Evolutionary conservation across 2,113 vertebrate species (phyloP), one percentile per base, ranked within the genome.

Genomic region (Sitta europaea): DNA sequence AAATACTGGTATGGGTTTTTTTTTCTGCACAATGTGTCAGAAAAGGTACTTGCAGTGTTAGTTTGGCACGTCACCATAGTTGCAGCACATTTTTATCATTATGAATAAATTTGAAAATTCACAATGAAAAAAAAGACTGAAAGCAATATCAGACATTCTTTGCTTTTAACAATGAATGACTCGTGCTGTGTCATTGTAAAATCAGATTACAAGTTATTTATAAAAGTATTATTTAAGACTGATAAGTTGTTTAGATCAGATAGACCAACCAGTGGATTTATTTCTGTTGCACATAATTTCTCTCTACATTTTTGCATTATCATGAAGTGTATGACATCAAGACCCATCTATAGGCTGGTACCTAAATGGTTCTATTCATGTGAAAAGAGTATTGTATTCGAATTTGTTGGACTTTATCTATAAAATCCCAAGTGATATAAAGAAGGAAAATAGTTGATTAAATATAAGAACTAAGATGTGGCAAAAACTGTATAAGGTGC

Each of bases 1-100:
- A 82, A 83, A 53, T 27, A 53, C 11, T 28, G 1, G 0, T 51
- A 33, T 7, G 7, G 35, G 3, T 2, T n/a, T 3, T 14, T 74
- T 29, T 47, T 87, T 36, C 9, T 63, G 33, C 9, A 22, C 10
- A 72, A 4, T 40, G 9, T 57, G 9, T 11, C n/a, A 68, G 17
- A 54, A 73, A 28, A 68, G 1, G 2, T 48, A 75, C 13, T 53
- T 83, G 8, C 4, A 63, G 7, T n/a, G 22, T 3, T 68, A 47
- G 23, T 54, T 74, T 50, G 28, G 7, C 16, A 21, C 11, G 3
- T 31, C 27, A 42, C 4, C 22, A 40, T 8, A 63, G 6, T 9
- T 15, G 38, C 5, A 58, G 4, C 9, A 67, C 3, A 6, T 63
- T 96, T 71, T 63, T 29, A 51, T 51, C 7, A 43, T 22, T 40